These are phyloP conservation scores for Dasyprocta punctata DNA, from an alignment of 2,113 vertebrate species.

Conservation along the genomic window DNA sequence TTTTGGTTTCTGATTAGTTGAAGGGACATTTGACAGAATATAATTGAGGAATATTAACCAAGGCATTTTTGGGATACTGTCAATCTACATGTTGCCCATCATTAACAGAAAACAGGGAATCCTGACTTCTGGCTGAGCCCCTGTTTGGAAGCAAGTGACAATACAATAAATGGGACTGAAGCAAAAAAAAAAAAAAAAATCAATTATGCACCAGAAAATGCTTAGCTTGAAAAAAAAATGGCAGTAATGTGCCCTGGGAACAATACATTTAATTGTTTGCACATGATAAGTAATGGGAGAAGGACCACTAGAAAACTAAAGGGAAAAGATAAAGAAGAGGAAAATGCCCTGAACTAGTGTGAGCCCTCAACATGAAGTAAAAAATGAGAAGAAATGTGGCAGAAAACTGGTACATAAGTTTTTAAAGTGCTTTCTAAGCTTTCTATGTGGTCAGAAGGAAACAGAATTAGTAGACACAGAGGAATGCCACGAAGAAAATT, in stretches of 20 bases:
- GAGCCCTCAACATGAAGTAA: not conserved
- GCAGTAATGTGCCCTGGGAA: not conserved
- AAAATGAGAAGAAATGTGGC: not conserved
- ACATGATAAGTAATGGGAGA: not conserved
- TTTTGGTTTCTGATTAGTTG: not conserved
- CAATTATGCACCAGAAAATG: not conserved
- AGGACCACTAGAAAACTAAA: not conserved
- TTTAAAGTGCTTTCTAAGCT: not conserved
- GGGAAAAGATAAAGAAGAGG: not conserved
- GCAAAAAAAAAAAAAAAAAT: conserved; percentile 5
- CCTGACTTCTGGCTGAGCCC: not conserved
- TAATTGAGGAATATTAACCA: not conserved
- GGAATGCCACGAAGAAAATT: not conserved
- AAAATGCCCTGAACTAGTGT: not conserved
- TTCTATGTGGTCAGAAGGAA: not conserved
- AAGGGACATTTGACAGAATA: not conserved
- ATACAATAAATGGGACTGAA: not conserved
- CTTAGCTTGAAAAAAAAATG: not conserved
- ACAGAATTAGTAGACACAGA: not conserved
- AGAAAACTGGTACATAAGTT: not conserved
- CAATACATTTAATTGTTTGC: not conserved
- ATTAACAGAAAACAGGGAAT: not conserved
- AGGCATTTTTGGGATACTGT: not conserved
- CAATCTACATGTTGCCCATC: not conserved
- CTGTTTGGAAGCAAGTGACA: not conserved